Conservation (phyloP, 2,113 vertebrate species). For the Entomyzon cyanotis region DNA sequence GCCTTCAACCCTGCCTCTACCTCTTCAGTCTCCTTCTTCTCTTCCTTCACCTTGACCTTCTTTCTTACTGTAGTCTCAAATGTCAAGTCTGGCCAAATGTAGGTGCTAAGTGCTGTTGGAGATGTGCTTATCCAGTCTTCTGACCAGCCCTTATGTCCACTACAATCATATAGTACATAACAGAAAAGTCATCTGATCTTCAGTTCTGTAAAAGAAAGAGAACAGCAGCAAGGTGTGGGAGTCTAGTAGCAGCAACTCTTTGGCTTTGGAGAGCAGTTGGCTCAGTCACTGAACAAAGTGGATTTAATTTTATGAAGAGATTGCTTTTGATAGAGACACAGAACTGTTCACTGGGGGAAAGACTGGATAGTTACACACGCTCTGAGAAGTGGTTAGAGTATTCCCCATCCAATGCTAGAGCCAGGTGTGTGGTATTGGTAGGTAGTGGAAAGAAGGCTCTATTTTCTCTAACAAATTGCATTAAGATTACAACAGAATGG, state of each 20-base stretch:
- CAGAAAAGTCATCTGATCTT: neutral
- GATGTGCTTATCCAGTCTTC: neutral
- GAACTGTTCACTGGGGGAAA: neutral
- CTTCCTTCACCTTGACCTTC: neutral
- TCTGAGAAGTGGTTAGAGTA: neutral
- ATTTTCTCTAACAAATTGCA: constrained; percentile 21
- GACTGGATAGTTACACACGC: neutral
- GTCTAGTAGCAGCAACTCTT: neutral
- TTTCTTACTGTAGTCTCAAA: neutral
- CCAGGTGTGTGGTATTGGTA: neutral
- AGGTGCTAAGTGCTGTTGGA: neutral
- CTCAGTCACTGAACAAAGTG: neutral
- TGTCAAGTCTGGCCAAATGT: neutral
- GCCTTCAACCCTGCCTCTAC: neutral
- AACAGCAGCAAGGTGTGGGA: neutral
- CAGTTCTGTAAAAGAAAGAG: neutral
- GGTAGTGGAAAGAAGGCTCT: neutral
- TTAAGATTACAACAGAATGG: neutral
- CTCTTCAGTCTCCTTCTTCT: neutral
- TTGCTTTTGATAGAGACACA: neutral
- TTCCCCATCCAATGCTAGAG: neutral
- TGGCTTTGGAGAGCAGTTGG: neutral
- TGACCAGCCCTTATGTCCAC: neutral
- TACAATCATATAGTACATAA: neutral
- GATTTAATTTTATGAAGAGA: constrained; percentile 32